Base-by-base conservation (phyloP, 2,113 vertebrate genomes). In the Antechinus flavipes region DNA sequence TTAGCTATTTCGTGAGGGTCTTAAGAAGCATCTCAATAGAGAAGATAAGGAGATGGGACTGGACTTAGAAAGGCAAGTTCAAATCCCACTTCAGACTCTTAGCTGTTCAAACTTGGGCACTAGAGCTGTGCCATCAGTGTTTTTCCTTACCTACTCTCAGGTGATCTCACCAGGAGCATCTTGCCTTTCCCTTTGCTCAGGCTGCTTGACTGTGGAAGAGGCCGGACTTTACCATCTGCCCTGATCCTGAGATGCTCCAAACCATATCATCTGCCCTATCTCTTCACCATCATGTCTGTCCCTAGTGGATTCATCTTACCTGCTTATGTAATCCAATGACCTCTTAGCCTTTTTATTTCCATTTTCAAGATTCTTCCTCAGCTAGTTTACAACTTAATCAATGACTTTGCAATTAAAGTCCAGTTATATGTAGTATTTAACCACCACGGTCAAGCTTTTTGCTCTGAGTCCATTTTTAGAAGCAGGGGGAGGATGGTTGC, bases 361-460 rank as follows among this genome's bases (percentile, higher is more conserved):
- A n/a, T 25, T 94, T 95, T 23, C 90, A 91, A 91, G 56, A 47
- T 91, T 46, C 91, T 93, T 91, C 93, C n/a, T 91, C 68, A 91
- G 54, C 91, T 61, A 26, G 26, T 54, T 8, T 90, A 49, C 93
- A 93, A 46, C 25, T 94, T 94, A 52, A 27, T 10, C 30, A 91
- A 94, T 35, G 10, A 91, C 91, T 91, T 95, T 96, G 26, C 89
- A 92, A 92, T 90, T 58, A 58, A 30, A 89, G 26, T 54, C 24
- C 50, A 91, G 22, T 35, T 42, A 54, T 8, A 23, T 30, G 94
- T 8, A 68, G 50, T 52, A 94, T 94, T 58, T 53, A 53, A 22
- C 92, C 5, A 54, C 56, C 25, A 92, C 91, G 35, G 2, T 52
- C 50, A 95, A 35, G 0, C 47, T 55, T 96, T 93, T 94, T 76